Percentiles rank a stretch among this genome's conserved stretches.
Evolutionary conservation across 2,888 invertebrate genomes (phyloP).

Genomic region (Eledona agricola): DNA sequence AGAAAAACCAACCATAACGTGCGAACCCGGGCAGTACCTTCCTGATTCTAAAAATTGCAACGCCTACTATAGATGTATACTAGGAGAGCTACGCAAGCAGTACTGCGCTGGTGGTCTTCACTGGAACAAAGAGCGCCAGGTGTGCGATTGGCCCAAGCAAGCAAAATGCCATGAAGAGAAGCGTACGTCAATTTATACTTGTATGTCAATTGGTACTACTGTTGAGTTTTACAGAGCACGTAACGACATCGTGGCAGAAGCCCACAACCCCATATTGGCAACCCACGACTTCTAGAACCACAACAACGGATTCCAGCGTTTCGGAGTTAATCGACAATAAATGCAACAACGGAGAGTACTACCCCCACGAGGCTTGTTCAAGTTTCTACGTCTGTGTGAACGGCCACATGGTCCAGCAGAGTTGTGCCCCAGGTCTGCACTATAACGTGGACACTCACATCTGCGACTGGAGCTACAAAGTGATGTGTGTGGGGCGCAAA

Average conservation of each 20-base stretch:
- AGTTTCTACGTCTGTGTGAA: slow-evolving; percentile 83
- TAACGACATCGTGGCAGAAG: slow-evolving; percentile 11
- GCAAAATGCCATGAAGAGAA: slow-evolving; percentile 70
- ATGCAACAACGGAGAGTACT: slow-evolving; percentile 79
- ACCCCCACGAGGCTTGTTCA: slow-evolving; percentile 76
- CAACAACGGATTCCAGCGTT: slow-evolving; percentile 40
- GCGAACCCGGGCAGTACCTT: slow-evolving; percentile 63
- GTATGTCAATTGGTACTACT: slow-evolving; percentile 1
- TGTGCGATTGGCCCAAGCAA: slow-evolving; percentile 83
- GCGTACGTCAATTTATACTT: slow-evolving; percentile 48
- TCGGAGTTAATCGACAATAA: slow-evolving; percentile 36
- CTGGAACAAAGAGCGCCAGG: slow-evolving; percentile 73
- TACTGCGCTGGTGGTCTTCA: slow-evolving; percentile 83
- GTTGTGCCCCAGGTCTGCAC: slow-evolving; percentile 79
- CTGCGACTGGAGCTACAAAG: slow-evolving; percentile 79
- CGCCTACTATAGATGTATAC: slow-evolving; percentile 79
- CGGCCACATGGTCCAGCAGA: slow-evolving; percentile 72
- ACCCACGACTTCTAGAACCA: slow-evolving; percentile 59
- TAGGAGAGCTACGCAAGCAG: slow-evolving; percentile 75
- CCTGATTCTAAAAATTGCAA: slow-evolving; percentile 76
- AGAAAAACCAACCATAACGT: slow-evolving; percentile 54
- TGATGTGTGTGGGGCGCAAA: slow-evolving; percentile 66
- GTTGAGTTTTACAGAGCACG: slow-evolving; percentile 7
- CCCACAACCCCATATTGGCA: slow-evolving; percentile 55
- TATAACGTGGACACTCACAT: slow-evolving; percentile 74